Conservation (phyloP, 1,140 invertebrate species). For the Prorops nasuta region DNA sequence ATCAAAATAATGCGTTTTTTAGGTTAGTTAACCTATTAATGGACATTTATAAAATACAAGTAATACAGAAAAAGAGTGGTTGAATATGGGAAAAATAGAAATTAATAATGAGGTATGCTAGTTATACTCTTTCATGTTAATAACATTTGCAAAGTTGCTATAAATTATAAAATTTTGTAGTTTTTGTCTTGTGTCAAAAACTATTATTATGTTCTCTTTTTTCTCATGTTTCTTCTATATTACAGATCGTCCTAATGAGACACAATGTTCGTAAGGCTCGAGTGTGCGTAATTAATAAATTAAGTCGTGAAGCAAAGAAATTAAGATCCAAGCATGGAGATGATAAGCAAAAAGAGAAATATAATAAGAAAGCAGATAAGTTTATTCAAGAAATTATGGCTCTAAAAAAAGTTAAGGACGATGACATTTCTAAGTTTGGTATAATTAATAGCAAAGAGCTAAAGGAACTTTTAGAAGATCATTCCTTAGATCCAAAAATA, state of each 20-base stretch:
- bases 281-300: constrained; percentile 34
- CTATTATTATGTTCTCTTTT: too few relatives aligned
- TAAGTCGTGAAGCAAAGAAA: constrained; percentile 33
- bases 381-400: constrained; percentile 34
- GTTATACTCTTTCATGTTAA: not conserved
- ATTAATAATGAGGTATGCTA: constrained; percentile 41
- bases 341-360: constrained; percentile 37
- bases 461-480: constrained; percentile 31
- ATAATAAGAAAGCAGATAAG: constrained; percentile 33
- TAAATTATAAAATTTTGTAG: not conserved
- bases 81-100: constrained; percentile 26
- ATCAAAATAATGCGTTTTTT: not conserved
- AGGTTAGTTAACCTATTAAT: too few relatives aligned
- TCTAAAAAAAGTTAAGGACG: constrained; percentile 41
- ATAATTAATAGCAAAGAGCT: constrained; percentile 26
- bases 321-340: constrained; percentile 34
- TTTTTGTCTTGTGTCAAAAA: too few relatives aligned
- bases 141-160: not conserved
- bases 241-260: constrained; percentile 45
- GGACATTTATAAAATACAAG: not conserved
- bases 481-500: constrained; percentile 11
- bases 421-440: constrained; percentile 44
- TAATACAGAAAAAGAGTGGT: not conserved
- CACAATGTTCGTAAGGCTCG: constrained; percentile 34
- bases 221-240: constrained; percentile 14